A percentile compares a stretch with the other conserved stretches of the same genome.
Conservation (phyloP, 92 coral and sea anemone genomes). For the Porites evermanni region DNA sequence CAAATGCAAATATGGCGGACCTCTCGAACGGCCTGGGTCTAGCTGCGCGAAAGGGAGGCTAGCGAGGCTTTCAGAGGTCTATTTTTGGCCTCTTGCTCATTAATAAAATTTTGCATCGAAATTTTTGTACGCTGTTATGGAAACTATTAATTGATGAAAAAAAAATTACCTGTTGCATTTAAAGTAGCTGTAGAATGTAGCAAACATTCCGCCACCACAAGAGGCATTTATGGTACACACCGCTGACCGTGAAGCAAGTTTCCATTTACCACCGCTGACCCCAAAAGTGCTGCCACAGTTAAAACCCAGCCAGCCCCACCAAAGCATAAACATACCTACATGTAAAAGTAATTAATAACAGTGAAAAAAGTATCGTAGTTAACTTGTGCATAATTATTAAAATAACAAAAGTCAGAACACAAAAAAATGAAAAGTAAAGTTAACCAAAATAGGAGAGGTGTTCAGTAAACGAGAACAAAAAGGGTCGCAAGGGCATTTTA, state of each 20-base stretch:
- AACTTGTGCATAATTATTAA: too few relatives aligned
- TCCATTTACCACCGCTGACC: conserved; percentile 86
- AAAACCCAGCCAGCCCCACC: conserved; percentile 91
- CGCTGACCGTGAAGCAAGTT: conserved; percentile 86
- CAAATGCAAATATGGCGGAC: too few relatives aligned
- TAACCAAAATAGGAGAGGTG: too few relatives aligned
- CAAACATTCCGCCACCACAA: conserved; percentile 88
- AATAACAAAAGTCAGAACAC: too few relatives aligned
- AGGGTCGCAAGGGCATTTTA: too few relatives aligned
- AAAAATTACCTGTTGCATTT: conserved; percentile 58
- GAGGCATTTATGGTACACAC: conserved; percentile 92
- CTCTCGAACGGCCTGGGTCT: too few relatives aligned
- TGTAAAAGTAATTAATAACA: background rate
- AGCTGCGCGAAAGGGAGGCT: too few relatives aligned
- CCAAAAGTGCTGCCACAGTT: conserved; percentile 89
- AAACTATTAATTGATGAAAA: background rate
- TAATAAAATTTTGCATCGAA: too few relatives aligned
- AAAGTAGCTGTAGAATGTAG: conserved; percentile 69
- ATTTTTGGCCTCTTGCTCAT: too few relatives aligned
- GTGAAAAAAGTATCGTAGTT: background rate
- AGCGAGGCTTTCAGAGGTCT: too few relatives aligned
- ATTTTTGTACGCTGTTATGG: background rate
- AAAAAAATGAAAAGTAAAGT: too few relatives aligned
- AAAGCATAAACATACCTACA: conserved; percentile 81
- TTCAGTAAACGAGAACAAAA: too few relatives aligned